Evolutionary conservation across 2,888 invertebrate genomes (phyloP).

Genomic region (Clivina fossor): DNA sequence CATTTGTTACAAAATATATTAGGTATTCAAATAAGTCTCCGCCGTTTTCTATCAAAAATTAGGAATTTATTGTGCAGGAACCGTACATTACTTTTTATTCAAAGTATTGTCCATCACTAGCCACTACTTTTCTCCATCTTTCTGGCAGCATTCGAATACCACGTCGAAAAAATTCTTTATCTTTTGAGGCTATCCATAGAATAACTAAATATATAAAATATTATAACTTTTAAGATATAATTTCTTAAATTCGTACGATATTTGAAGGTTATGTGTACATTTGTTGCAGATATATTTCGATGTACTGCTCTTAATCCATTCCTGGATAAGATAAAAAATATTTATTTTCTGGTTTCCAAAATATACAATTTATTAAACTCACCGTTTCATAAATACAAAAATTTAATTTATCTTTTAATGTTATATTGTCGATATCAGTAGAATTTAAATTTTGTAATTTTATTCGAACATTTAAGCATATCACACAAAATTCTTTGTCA

Average conservation of each 20-base stretch:
- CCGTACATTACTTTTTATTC: no score
- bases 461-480: no score
- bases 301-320: not conserved
- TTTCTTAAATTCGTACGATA: slow-evolving; percentile 6
- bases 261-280: not conserved
- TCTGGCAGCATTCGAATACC: no score
- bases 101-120: no score
- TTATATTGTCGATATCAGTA: not conserved
- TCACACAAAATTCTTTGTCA: no score
- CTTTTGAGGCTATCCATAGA: no score
- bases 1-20: no score
- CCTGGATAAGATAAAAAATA: not conserved
- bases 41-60: no score
- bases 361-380: not conserved
- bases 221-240: not conserved
- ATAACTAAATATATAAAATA: not conserved
- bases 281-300: not conserved
- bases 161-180: no score
- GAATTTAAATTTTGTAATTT: not conserved
- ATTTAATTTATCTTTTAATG: not conserved
- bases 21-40: no score
- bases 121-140: no score
- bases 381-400: not conserved
- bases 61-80: no score
- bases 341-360: not conserved